Base-by-base conservation (phyloP, 2,888 invertebrate genomes). In the Aricia artaxerxes region DNA sequence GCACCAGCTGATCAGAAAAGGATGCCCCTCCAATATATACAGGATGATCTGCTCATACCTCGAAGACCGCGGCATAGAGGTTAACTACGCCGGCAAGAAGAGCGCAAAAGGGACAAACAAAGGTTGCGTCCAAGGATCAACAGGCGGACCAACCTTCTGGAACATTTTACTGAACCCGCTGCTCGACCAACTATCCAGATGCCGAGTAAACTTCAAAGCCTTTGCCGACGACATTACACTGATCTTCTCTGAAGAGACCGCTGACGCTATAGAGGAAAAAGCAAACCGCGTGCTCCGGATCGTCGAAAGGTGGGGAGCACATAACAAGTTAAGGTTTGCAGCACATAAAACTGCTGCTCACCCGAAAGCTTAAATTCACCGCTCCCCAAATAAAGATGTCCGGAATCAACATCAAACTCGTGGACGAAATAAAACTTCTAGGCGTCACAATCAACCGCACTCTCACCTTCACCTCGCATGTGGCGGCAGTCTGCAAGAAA, bases 111-210 rank as follows among this genome's bases (percentile, higher is more conserved):
- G 7, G 5, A 82, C 82, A 0, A 80, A 73, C 1, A 83, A 83
- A 64, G 82, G 83, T 2, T 82, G 83, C 11, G 80, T 82, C 11
- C 82, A 82, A 49, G 82, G 82, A 4, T 83, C 82, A 0, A 82
- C 81, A 11, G 80, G 81, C 1, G 83, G 83, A 24, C 82, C 81
- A 0, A 80, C 73, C 35, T 61, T 83, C 13, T 82, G 81, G 82
- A 82, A 82, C 78, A 4, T 82, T 0, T 24, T 82, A 5, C 75
- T 82, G 11, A 81, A 81, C 75, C 57, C 81, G 0, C 57, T 81
- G 3, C 80, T 82, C 9, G 9, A 72, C 57, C 9, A 57, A 16
- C 57, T 57, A 35, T 24, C 7, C 13, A 4, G 61, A 44, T 40
- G 44, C 13, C 60, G 16, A 49, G 69, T 61, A 1, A n/a, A 80